Percentiles rank a stretch among this genome's conserved stretches.
phyloP scores from a whole-genome alignment of 2,888 invertebrate genomes.

The Synergus umbraculus region DNA sequence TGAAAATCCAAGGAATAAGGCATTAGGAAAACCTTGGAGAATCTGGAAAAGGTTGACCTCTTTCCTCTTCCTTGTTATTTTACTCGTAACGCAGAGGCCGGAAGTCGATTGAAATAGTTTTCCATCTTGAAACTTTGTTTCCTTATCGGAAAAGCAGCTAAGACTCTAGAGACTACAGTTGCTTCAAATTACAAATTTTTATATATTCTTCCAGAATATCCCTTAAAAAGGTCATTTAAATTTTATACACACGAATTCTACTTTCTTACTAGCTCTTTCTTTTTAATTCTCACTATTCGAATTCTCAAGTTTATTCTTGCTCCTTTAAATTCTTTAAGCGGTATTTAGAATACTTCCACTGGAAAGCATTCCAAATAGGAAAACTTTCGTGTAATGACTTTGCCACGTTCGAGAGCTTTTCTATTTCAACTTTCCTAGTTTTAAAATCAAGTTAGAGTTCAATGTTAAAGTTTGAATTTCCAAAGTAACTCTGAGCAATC shows the following conservation, averaged over 20 bases:
- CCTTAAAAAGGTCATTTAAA: too few species aligned
- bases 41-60: not conserved
- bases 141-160: not conserved
- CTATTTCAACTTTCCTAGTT: conserved; percentile 20
- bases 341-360: conserved; percentile 13
- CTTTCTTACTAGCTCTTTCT: not conserved
- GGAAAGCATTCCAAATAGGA: conserved; percentile 17
- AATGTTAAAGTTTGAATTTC: not conserved
- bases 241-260: not conserved
- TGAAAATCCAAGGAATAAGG: not conserved
- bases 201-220: too few species aligned
- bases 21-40: conserved; percentile 13
- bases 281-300: not conserved
- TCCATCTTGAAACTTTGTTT: not conserved
- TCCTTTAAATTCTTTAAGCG: not conserved
- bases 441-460: not conserved
- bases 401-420: conserved; percentile 14
- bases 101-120: not conserved
- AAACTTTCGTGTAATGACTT: conserved; percentile 19
- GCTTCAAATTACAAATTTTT: too few species aligned
- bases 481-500: not conserved
- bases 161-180: not conserved
- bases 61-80: conserved; percentile 5
- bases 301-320: conserved; percentile 21
- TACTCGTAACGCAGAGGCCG: not conserved